Conservation (phyloP, 1,140 invertebrate genomes). For the Dinothrombium tinctorium region DNA sequence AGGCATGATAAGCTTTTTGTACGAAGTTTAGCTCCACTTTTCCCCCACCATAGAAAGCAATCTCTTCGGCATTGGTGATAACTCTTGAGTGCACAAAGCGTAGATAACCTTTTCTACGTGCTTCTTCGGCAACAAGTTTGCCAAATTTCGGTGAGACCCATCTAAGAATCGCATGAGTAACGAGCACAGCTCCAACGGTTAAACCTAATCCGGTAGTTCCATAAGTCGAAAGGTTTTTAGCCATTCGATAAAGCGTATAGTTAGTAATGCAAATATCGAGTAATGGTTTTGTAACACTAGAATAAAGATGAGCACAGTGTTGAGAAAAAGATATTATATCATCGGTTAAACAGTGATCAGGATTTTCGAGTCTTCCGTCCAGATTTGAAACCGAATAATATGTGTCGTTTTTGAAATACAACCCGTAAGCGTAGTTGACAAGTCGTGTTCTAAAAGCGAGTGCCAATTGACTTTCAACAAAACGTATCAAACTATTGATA, state of each 20-base stretch:
- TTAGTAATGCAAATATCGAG: slow-evolving; percentile 73
- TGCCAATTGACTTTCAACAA: slow-evolving; percentile 69
- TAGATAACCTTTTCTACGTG: slow-evolving; percentile 66
- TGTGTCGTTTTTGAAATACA: slow-evolving; percentile 87
- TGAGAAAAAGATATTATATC: slow-evolving; percentile 78
- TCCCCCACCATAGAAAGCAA: slow-evolving; percentile 88
- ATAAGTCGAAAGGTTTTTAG: slow-evolving; percentile 44
- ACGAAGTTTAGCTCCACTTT: slow-evolving; percentile 64
- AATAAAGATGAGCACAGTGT: slow-evolving; percentile 83
- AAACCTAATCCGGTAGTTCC: slow-evolving; percentile 35
- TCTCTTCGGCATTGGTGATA: slow-evolving; percentile 90
- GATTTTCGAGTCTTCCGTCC: slow-evolving; percentile 74
- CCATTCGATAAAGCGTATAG: slow-evolving; percentile 50
- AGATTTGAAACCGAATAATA: slow-evolving; percentile 77
- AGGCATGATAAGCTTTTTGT: slow-evolving; percentile 46
- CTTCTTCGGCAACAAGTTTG: slow-evolving; percentile 78
- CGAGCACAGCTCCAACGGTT: slow-evolving; percentile 40
- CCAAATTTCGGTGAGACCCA: slow-evolving; percentile 77
- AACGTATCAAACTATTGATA: slow-evolving; percentile 87
- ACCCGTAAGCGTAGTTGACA: slow-evolving; percentile 68
- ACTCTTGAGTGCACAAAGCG: slow-evolving; percentile 79
- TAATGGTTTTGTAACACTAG: slow-evolving; percentile 83
- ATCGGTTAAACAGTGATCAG: slow-evolving; percentile 90
- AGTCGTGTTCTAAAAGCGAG: slow-evolving; percentile 69
- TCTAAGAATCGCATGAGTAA: slow-evolving; percentile 51